These are phyloP conservation scores for Cephus rjabovi DNA, from an alignment of 2,888 invertebrate genomes.

Conservation along the genomic window DNA sequence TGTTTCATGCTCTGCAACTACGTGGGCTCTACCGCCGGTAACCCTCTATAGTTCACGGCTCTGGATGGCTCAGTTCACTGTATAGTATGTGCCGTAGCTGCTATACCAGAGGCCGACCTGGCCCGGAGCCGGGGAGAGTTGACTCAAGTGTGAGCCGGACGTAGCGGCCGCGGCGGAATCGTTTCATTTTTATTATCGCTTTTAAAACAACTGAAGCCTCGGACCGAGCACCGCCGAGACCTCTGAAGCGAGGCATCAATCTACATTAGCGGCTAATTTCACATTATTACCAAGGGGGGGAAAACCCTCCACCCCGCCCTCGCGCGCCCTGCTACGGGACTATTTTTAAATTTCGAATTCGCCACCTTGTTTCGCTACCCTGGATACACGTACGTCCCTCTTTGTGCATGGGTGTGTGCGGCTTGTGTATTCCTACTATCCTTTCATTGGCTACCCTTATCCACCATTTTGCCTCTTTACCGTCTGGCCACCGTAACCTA, in stretches of 20 bases:
- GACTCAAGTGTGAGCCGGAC: too few relatives aligned
- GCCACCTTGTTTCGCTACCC: slow-evolving; percentile 24
- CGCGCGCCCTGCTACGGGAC: slow-evolving; percentile 27
- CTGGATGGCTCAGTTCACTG: too few relatives aligned
- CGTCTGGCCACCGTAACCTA: slow-evolving; percentile 10
- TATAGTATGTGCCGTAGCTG: too few relatives aligned
- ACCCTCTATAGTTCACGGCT: too few relatives aligned
- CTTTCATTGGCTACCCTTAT: background rate
- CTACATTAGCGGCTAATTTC: slow-evolving; percentile 63
- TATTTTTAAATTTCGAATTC: slow-evolving; percentile 53
- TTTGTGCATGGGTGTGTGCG: too few relatives aligned
- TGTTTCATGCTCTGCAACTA: too few relatives aligned
- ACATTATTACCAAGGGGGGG: slow-evolving; percentile 50
- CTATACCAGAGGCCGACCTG: too few relatives aligned
- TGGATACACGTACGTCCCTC: too few relatives aligned
- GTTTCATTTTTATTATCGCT: slow-evolving; percentile 63
- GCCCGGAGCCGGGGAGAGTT: too few relatives aligned
- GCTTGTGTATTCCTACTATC: too few relatives aligned
- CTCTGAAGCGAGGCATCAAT: slow-evolving; percentile 51
- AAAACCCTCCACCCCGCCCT: slow-evolving; percentile 20
- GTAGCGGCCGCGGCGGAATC: slow-evolving; percentile 41
- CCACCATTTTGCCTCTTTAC: background rate
- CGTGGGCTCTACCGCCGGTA: too few relatives aligned
- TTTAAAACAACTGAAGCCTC: slow-evolving; percentile 42
- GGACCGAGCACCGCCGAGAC: slow-evolving; percentile 31